Conservation (phyloP, 53 echinoderm and acorn worm species). For the Temnopleurus reevesii region DNA sequence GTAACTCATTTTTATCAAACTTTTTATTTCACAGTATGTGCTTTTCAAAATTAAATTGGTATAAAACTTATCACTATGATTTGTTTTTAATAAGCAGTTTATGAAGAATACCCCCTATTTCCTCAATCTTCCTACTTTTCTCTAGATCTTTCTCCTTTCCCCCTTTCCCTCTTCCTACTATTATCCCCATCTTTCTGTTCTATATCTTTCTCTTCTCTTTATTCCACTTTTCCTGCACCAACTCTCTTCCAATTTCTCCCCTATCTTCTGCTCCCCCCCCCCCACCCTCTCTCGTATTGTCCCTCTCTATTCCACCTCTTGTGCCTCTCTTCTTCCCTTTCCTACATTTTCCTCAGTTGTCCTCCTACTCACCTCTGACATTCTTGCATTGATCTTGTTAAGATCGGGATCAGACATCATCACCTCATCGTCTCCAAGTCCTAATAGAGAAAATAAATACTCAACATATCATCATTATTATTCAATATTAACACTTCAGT, state of each 20-base stretch:
- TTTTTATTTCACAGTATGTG: too few species aligned
- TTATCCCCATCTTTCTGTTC: too few species aligned
- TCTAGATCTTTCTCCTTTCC: background rate
- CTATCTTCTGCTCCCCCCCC: background rate
- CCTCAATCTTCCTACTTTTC: background rate
- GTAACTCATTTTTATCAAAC: too few species aligned
- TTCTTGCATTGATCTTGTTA: slow-evolving; percentile 46
- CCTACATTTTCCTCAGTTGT: too few species aligned
- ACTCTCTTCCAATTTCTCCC: background rate
- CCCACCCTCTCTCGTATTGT: background rate
- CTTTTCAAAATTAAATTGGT: too few species aligned
- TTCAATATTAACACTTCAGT: too few species aligned
- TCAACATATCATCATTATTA: too few species aligned
- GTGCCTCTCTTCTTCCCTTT: too few species aligned
- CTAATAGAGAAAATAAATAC: background rate
- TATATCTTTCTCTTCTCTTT: background rate
- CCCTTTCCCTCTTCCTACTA: too few species aligned
- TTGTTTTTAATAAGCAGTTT: too few species aligned
- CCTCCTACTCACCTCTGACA: slow-evolving; percentile 40
- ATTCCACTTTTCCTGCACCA: background rate
- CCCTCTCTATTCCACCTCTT: background rate
- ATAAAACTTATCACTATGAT: too few species aligned
- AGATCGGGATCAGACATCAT: slow-evolving; percentile 55
- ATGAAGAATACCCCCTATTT: too few species aligned
- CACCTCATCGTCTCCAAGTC: slow-evolving; percentile 36